phyloP scores from a whole-genome alignment of 2,113 vertebrate genomes.

The Arizona elegans region DNA sequence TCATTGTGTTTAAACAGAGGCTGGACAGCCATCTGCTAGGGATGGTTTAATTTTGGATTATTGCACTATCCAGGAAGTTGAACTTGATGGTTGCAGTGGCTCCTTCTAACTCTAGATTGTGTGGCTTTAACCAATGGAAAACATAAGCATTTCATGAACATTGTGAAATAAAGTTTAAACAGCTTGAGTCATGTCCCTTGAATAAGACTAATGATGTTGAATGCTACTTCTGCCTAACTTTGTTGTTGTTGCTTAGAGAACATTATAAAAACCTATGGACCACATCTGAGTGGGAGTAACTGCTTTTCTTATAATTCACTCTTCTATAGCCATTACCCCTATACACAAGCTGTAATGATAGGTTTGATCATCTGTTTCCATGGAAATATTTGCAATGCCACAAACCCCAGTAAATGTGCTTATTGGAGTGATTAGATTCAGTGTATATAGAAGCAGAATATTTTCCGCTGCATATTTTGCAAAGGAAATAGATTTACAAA shows the following conservation, averaged over 20 bases:
- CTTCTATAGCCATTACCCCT: neutral
- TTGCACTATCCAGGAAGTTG: neutral
- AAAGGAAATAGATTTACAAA: neutral
- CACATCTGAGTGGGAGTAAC: neutral
- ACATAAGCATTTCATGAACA: neutral
- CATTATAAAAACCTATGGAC: neutral
- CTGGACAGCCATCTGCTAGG: neutral
- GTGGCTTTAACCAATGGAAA: neutral
- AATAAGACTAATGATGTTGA: neutral
- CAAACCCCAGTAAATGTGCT: neutral
- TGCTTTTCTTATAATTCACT: conserved; percentile 1
- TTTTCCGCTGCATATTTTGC: neutral
- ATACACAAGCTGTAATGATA: neutral
- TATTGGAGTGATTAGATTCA: neutral
- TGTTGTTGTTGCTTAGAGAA: neutral
- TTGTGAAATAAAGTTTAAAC: neutral
- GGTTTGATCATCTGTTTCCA: conserved; percentile 15
- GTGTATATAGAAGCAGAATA: neutral
- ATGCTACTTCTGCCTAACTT: neutral
- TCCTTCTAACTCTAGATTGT: neutral
- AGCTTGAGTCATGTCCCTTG: neutral
- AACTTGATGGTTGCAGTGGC: neutral
- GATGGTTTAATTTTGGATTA: neutral
- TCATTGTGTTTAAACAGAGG: neutral
- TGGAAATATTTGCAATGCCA: conserved; percentile 3